Evolutionary conservation across 1,140 invertebrate species (phyloP), one percentile per base, ranked within the genome.

Genomic region (Mycetomoellerius zeteki): DNA sequence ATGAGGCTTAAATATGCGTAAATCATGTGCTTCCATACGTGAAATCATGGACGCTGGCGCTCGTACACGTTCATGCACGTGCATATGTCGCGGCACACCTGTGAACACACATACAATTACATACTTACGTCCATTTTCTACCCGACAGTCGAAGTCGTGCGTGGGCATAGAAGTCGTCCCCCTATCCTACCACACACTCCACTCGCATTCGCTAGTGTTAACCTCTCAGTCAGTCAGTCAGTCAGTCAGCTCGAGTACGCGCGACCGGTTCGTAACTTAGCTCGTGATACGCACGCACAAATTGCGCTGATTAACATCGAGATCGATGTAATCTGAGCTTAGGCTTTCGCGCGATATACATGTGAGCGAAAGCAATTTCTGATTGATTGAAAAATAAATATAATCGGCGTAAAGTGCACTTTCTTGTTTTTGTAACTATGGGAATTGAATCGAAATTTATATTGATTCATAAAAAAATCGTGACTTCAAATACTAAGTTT

Each of bases 171-270:
- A 84, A 56, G 88, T 86, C 43, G 69, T 88, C 86, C 87, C 86
- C 89, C 89, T 84, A 90, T 90, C 58, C 78, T 90, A 71, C 82
- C 72, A 75, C 85, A 77, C 67, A 76, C 86, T 90, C 86, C 30
- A 86, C 33, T 87, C 86, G 86, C 33, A 80, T 56, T 85, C 76
- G 37, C 54, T 80, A 52, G 80, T 60, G 81, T 86, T 62, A 80
- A 72, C 81, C 67, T 90, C 87, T 86, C 84, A 89, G 72, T 87
- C 86, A 73, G 89, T 89, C 86, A n/a, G n/a, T 90, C 80, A 89
- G 65, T 84, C 85, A 92, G 91, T 90, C 84, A 92, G 88, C 86
- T 89, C 86, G 88, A 78, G 76, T 88, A 85, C 86, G 82, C 88
- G 91, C 62, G 64, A 81, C 64, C 67, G 64, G 58, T 88, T 82